Conservation (phyloP, 2,888 invertebrate species). For the Periphyllus acericola region DNA sequence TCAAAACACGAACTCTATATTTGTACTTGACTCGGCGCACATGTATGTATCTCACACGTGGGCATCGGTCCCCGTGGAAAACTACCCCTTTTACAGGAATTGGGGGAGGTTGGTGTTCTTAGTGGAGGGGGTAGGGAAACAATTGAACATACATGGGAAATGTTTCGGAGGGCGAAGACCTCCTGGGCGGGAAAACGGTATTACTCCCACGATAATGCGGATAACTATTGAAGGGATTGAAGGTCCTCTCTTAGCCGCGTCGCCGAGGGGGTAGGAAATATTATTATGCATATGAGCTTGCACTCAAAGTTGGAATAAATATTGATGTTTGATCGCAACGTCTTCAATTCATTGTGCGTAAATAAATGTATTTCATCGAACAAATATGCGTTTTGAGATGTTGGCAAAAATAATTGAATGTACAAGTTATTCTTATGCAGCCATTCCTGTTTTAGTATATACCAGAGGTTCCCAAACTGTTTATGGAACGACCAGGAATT, state of each 20-base stretch:
- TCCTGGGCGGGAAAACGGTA: slow-evolving; percentile 30
- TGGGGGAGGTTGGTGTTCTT: slow-evolving; percentile 22
- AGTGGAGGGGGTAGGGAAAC: neutral
- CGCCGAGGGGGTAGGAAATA: neutral
- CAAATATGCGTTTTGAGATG: neutral
- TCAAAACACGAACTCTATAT: slow-evolving; percentile 7
- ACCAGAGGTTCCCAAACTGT: no score
- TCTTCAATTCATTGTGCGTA: neutral
- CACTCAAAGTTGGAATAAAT: neutral
- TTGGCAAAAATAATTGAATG: neutral
- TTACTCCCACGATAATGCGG: slow-evolving; percentile 33
- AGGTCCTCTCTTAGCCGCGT: neutral
- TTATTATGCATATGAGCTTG: neutral
- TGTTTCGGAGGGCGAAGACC: slow-evolving; percentile 34
- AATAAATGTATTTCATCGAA: neutral
- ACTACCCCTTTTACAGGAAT: slow-evolving; percentile 31
- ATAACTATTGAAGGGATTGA: slow-evolving; percentile 25
- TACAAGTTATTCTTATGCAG: no score
- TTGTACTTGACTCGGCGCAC: slow-evolving; percentile 12
- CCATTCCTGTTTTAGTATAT: no score
- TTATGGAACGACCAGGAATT: no score
- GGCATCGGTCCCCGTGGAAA: slow-evolving; percentile 33
- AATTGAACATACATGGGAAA: slow-evolving; percentile 38
- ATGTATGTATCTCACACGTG: neutral
- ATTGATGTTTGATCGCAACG: neutral